Percentiles rank a stretch among this genome's conserved stretches.
Evolutionary conservation across 2,797 vertebrate species (phyloP).

Genomic region (Urophycis tenuis): DNA sequence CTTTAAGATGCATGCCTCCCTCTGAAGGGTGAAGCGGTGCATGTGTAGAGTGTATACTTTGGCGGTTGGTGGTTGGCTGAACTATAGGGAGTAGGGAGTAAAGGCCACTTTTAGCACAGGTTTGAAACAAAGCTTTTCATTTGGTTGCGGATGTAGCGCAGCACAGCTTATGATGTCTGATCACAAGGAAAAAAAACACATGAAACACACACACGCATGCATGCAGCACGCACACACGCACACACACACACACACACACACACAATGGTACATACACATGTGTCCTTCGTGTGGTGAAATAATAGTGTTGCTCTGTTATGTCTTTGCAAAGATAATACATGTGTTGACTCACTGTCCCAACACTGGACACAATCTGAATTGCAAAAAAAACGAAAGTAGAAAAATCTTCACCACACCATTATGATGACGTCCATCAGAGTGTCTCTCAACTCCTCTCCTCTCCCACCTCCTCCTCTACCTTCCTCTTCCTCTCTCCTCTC

Average conservation of each 20-base stretch:
- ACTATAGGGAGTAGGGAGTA: not conserved
- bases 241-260: not conserved
- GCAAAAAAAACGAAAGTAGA: too few species aligned
- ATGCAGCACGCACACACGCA: not conserved
- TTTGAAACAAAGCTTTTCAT: not conserved
- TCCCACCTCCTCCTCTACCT: too few species aligned
- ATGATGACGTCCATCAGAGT: too few species aligned
- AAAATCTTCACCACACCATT: too few species aligned
- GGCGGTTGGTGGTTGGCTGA: not conserved
- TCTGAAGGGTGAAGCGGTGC: constrained; percentile 43
- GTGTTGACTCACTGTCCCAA: not conserved
- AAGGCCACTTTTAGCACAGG: not conserved
- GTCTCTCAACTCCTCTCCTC: too few species aligned
- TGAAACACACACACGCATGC: not conserved
- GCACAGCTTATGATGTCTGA: not conserved
- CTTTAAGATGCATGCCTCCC: constrained; percentile 35
- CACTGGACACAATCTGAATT: too few species aligned
- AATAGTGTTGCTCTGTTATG: too few species aligned
- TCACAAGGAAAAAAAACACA: not conserved
- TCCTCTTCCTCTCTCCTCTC: constrained; percentile 31
- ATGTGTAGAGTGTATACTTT: constrained; percentile 21
- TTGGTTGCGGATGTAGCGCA: not conserved
- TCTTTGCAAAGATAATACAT: too few species aligned
- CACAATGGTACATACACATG: too few species aligned
- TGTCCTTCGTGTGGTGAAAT: too few species aligned